Conservation (phyloP, 1,140 invertebrate species). For the Microplitis demolitor region DNA sequence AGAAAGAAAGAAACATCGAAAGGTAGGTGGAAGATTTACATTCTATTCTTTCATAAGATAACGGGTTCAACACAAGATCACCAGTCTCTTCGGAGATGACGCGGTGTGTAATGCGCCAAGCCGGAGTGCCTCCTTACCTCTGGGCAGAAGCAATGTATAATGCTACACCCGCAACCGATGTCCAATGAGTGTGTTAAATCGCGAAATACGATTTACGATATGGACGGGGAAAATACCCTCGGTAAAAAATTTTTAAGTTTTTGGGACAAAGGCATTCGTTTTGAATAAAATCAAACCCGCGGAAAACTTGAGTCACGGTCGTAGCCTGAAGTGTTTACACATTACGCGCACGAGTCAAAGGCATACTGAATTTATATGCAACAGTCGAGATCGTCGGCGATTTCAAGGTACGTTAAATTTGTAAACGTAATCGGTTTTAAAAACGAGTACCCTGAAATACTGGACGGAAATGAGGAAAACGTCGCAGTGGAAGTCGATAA, state of each 20-base stretch:
- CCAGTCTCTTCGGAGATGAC: too few relatives aligned
- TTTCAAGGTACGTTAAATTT: conserved; percentile 21
- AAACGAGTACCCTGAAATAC: conserved; percentile 12
- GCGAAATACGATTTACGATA: neutral
- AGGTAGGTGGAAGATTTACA: too few relatives aligned
- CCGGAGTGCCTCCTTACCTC: neutral
- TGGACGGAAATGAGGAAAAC: neutral
- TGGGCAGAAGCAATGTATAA: neutral
- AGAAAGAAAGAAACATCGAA: too few relatives aligned
- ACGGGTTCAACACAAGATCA: too few relatives aligned
- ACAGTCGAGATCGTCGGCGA: conserved; percentile 47
- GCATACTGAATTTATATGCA: conserved; percentile 49
- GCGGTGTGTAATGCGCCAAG: neutral
- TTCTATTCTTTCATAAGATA: too few relatives aligned
- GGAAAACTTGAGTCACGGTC: neutral
- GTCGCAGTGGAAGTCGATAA: neutral
- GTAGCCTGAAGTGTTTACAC: neutral
- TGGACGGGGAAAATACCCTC: neutral
- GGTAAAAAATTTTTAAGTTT: neutral
- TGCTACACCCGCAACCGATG: neutral
- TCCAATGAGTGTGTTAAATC: neutral
- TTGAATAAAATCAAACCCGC: neutral
- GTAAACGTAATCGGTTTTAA: neutral
- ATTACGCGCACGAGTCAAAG: conserved; percentile 44
- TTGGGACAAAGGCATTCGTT: neutral